Base-by-base conservation (phyloP, 2,888 invertebrate genomes). In the Heliconius aoede region DNA sequence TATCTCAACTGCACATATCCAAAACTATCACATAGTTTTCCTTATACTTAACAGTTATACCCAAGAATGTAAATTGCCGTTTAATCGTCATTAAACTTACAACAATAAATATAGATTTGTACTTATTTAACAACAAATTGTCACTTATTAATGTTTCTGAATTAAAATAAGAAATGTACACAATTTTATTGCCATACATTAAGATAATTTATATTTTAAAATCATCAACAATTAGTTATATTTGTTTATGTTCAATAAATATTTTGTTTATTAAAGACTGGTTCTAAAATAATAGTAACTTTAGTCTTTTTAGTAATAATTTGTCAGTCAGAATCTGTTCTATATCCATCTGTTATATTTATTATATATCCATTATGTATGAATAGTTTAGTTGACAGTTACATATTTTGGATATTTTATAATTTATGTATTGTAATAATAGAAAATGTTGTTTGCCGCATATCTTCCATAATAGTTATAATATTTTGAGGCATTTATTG, bases 381-480 rank as follows among this genome's bases (percentile, higher is more conserved):
- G n/a, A 21, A 69, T 69, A 69, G 51, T 55, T 69, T 69, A 69
- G 69, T 69, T 69, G 13, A 51, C 68, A 69, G 51, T 61, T 73
- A 73, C 46, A 55, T 74, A 46, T 73, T 62, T 69, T 73, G n/a
- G 18, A 68, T 36, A 64, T 65, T 67, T 67, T 40, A 51, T 58
- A 40, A 28, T 64, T 61, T 76, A 76, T 68, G 60, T 46, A 26
- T 55, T 60, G 36, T 72, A 60, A 76, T 60, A 62, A 46, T 72
- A 73, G 30, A 61, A 67, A 26, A 30, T 46, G 61, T 62, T 60
- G 60, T 32, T 73, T 55, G 73, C 75, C 30, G 61, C 74, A 69
- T 73, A 73, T 76, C 79, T 79, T 79, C 79, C 79, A 79, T 73
- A 55, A 24, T 73, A 71, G 18, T 73, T 61, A 40, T 76, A 65